Evolutionary conservation across 2,888 invertebrate genomes (phyloP), one percentile per base, ranked within the genome.

Genomic region (Pteria penguin): DNA sequence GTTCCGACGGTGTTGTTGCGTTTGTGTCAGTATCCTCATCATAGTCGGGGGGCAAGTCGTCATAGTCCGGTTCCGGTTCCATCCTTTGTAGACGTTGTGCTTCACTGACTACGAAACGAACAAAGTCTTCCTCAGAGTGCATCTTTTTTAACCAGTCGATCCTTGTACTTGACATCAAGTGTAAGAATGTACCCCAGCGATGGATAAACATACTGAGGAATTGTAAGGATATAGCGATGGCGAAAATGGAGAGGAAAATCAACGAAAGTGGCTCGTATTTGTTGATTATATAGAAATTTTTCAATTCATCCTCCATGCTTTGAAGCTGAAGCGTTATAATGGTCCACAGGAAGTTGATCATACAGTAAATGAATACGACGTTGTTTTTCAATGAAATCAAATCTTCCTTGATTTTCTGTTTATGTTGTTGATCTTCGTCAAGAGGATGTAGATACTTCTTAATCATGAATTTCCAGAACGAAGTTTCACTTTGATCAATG

Each of bases 301-400:
- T 97, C 92, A 99, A 94, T 54, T 86, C 82, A 52, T 84, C 87
- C 69, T 91, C 87, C 80, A 90, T 88, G 93, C 98, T 94, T 94
- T 99, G 99, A 92, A 99, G 96, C 93, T 99, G 96, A 94, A 99
- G 97, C 88, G 99, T 98, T 93, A 98, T 97, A 93, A 99, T 95
- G 90, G 99, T 98, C 95, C 99, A 99, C 90, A 99, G 95, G 87
- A 98, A 97, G 94, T 99, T 99, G 93, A 97, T 93, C 98, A 99
- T 99, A 94, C 98, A 86, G 76, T 84, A 89, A 32, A 88, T 86
- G 60, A 89, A 88, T 1, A 89, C 89, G 2, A 89, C 87, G 67
- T 89, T 90, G 77, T 89, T 89, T 63, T 87, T 86, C 29, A 89
- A 77, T 1, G 83, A 81, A 58, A 83, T 83, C 45, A 88, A 68